phyloP scores from a whole-genome alignment of 1,140 invertebrate genomes.

The Amyelois transitella region DNA sequence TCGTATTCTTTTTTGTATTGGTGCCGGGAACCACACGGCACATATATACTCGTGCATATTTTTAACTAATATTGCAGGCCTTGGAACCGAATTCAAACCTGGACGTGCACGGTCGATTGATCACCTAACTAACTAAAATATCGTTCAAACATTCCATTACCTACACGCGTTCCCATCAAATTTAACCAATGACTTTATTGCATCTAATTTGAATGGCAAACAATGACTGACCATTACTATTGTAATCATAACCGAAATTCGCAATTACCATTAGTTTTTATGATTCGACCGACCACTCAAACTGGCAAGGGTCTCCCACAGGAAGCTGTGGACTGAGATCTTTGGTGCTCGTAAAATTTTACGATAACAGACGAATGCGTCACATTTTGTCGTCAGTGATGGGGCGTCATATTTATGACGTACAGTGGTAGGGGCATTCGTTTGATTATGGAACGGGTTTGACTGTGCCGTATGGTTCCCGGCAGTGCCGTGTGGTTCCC shows the following conservation, averaged over 20 bases:
- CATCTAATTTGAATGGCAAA: not conserved
- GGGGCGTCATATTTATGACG: conserved; percentile 4
- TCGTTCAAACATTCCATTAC: no score
- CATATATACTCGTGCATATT: no score
- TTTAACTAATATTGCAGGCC: no score
- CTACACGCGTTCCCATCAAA: not conserved
- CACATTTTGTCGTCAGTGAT: not conserved
- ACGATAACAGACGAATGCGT: conserved; percentile 1
- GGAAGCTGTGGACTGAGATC: not conserved
- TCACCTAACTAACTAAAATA: no score
- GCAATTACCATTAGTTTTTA: not conserved
- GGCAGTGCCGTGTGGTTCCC: no score
- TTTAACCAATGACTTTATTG: no score
- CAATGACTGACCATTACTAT: not conserved
- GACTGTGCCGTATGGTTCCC: no score
- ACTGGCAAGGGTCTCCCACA: not conserved
- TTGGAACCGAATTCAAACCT: no score
- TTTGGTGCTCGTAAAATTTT: conserved; percentile 4
- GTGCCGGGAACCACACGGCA: no score
- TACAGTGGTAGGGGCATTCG: not conserved
- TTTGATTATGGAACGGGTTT: no score
- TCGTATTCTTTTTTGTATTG: no score
- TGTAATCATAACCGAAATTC: not conserved
- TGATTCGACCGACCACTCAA: not conserved
- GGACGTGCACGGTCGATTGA: no score